Conservation (phyloP, 92 coral and sea anemone genomes). For the Montipora capitata region DNA sequence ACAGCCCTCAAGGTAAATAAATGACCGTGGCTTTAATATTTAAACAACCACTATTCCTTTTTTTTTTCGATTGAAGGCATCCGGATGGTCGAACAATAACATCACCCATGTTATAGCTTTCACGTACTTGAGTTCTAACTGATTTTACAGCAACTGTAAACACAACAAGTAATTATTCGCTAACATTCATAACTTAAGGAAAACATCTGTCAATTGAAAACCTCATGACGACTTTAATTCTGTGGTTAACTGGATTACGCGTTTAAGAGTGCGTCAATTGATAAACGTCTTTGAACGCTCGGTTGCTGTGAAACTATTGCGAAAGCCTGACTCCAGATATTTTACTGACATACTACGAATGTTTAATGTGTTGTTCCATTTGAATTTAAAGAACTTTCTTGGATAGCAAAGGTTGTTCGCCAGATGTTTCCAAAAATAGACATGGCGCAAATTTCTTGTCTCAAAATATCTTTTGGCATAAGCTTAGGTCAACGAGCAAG, state of each 20-base stretch:
- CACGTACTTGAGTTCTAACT: not conserved
- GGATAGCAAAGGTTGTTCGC: not conserved
- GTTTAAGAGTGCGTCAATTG: not conserved
- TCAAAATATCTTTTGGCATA: not conserved
- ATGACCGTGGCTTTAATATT: too few relatives aligned
- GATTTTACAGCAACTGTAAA: not conserved
- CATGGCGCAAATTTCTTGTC: not conserved
- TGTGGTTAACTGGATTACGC: not conserved
- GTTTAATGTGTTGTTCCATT: too few relatives aligned
- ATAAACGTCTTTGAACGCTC: not conserved
- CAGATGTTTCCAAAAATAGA: constrained; percentile 9
- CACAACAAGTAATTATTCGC: constrained; percentile 18
- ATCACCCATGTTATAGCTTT: too few relatives aligned
- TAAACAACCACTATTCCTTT: too few relatives aligned
- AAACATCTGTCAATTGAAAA: not conserved
- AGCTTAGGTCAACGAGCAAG: not conserved
- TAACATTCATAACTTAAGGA: constrained; percentile 9
- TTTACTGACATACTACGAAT: not conserved
- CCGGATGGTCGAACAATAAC: too few relatives aligned
- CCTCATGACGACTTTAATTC: not conserved
- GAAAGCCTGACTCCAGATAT: not conserved
- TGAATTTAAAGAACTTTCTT: not conserved
- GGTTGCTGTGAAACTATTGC: not conserved
- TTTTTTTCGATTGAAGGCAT: too few relatives aligned
- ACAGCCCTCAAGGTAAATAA: too few relatives aligned